Percentiles rank a stretch among this genome's conserved stretches.
Evolutionary conservation across 2,888 invertebrate genomes (phyloP).

Genomic region (Polyommatus iphigenia): DNA sequence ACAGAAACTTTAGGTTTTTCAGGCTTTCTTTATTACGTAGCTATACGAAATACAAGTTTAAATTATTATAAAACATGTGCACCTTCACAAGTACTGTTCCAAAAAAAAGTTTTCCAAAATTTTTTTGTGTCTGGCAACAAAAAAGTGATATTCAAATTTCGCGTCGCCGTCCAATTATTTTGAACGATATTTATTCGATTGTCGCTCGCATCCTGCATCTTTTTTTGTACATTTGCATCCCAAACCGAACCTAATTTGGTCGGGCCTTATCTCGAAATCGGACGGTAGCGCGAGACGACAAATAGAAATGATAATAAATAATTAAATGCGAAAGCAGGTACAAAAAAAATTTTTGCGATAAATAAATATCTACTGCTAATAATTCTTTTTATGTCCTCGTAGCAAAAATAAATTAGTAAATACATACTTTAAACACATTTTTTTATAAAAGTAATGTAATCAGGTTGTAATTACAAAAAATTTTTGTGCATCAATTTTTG

Average conservation of each 20-base stretch:
- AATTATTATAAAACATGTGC: neutral
- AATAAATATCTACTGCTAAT: too few relatives aligned
- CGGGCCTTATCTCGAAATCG: conserved; percentile 71
- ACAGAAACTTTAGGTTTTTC: too few relatives aligned
- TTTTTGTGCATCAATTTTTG: too few relatives aligned
- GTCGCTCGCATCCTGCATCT: conserved; percentile 38
- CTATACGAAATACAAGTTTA: neutral
- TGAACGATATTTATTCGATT: conserved; percentile 34
- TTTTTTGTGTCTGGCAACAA: conserved; percentile 13
- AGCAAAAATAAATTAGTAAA: too few relatives aligned
- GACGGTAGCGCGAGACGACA: conserved; percentile 74
- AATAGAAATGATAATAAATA: conserved; percentile 79
- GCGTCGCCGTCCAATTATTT: conserved; percentile 28
- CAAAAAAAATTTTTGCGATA: neutral
- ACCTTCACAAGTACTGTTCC: neutral
- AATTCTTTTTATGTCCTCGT: too few relatives aligned
- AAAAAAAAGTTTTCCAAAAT: neutral
- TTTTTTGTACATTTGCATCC: conserved; percentile 58
- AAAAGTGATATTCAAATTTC: conserved; percentile 19
- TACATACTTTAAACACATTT: too few relatives aligned
- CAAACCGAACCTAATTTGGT: conserved; percentile 57
- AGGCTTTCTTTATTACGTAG: too few relatives aligned
- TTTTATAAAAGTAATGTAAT: too few relatives aligned
- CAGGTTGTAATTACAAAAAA: too few relatives aligned
- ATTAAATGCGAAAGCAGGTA: conserved; percentile 68